Percentiles rank a stretch among this genome's conserved stretches.
Conservation (phyloP, 2,888 invertebrate genomes). For the Brachycybe producta region DNA sequence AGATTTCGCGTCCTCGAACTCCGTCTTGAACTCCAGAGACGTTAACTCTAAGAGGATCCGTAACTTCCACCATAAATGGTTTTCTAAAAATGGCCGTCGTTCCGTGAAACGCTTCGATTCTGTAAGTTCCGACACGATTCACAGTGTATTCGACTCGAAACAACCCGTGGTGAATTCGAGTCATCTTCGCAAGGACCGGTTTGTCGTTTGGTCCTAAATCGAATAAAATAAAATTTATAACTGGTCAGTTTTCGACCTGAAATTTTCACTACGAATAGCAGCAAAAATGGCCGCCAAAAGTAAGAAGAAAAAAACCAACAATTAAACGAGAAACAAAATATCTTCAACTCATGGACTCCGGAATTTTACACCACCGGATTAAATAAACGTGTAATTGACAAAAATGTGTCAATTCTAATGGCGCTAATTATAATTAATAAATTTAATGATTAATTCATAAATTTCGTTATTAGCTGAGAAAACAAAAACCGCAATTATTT, state of each 20-base stretch:
- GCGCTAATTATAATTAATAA: too few relatives aligned
- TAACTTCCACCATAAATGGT: conserved; percentile 53
- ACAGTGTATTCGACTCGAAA: conserved; percentile 61
- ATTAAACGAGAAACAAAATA: too few relatives aligned
- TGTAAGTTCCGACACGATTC: conserved; percentile 57
- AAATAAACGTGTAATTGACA: too few relatives aligned
- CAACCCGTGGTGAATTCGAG: conserved; percentile 33
- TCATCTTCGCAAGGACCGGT: conserved; percentile 37
- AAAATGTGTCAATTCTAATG: too few relatives aligned
- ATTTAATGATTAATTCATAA: too few relatives aligned
- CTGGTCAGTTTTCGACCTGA: too few relatives aligned
- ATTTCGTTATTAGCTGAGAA: too few relatives aligned
- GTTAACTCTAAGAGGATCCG: conserved; percentile 41
- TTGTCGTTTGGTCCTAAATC: conserved; percentile 42
- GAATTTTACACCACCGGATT: too few relatives aligned
- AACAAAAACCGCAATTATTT: too few relatives aligned
- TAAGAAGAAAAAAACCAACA: too few relatives aligned
- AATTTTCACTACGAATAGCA: not conserved
- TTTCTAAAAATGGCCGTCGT: conserved; percentile 48
- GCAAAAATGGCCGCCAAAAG: too few relatives aligned
- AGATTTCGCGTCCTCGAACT: conserved; percentile 35
- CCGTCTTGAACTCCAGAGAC: conserved; percentile 36
- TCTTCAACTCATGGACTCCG: too few relatives aligned
- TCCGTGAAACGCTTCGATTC: conserved; percentile 51
- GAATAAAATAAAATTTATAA: not conserved